phyloP scores from a whole-genome alignment of 2,888 invertebrate species.

The Orchesellides sinensis region DNA sequence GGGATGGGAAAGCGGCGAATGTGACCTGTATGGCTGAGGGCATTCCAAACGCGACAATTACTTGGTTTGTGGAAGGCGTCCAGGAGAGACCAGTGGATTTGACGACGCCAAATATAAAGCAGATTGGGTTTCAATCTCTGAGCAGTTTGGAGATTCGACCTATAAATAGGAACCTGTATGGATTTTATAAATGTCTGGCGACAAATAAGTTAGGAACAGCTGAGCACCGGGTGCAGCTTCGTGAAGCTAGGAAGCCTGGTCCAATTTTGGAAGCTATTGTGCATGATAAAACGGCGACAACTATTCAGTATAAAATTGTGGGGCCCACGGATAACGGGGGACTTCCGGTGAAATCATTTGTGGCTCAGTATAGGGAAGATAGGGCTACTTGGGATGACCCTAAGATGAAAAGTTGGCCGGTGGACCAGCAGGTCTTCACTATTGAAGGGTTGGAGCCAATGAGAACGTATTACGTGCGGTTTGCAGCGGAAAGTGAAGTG shows the following conservation, averaged over 20 bases:
- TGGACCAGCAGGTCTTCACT: constrained; percentile 82
- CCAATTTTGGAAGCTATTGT: constrained; percentile 83
- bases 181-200: constrained; percentile 89
- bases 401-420: constrained; percentile 87
- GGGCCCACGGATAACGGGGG: constrained; percentile 87
- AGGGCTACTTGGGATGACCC: constrained; percentile 83
- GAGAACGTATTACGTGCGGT: constrained; percentile 88
- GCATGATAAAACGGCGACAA: constrained; percentile 83
- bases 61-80: constrained; percentile 83
- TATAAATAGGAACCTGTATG: constrained; percentile 82
- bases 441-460: constrained; percentile 88
- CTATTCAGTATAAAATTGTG: constrained; percentile 87
- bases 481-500: constrained; percentile 90
- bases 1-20: constrained; percentile 89
- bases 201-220: constrained; percentile 85
- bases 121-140: constrained; percentile 84
- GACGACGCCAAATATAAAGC: constrained; percentile 80
- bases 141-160: constrained; percentile 83
- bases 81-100: constrained; percentile 74
- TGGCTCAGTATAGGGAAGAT: constrained; percentile 86
- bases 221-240: constrained; percentile 84
- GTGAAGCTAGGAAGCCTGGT: constrained; percentile 85
- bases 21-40: constrained; percentile 91
- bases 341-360: constrained; percentile 85
- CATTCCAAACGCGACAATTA: constrained; percentile 94